phyloP scores from a whole-genome alignment of 1,140 invertebrate genomes.

The Heliconius hermathena region DNA sequence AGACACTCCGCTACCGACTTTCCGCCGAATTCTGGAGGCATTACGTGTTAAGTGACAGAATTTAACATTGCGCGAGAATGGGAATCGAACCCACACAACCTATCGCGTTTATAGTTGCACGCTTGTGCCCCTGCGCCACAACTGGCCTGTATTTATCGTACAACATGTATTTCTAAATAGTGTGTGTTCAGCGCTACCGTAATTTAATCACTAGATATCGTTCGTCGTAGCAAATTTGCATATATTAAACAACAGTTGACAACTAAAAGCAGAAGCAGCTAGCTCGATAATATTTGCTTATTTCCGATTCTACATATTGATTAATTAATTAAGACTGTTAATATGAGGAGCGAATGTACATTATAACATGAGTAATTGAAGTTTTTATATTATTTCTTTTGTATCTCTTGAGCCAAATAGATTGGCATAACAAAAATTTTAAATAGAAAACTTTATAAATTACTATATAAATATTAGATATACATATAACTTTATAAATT shows the following conservation, averaged over 20 bases:
- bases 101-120: no score
- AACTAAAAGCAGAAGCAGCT: background rate
- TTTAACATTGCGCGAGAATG: no score
- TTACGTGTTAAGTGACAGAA: no score
- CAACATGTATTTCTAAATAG: background rate
- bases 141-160: no score
- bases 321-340: background rate
- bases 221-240: slow-evolving; percentile 7
- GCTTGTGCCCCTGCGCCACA: no score
- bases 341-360: background rate
- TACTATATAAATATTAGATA: no score
- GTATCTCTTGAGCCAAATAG: background rate
- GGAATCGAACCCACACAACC: no score
- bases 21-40: no score
- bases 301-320: background rate
- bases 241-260: slow-evolving; percentile 17
- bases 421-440: no score
- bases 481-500: no score
- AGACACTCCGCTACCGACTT: no score
- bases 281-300: background rate
- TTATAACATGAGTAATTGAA: background rate
- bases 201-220: slow-evolving; percentile 21
- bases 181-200: background rate
- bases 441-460: no score
- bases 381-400: background rate